A percentile compares a stretch with the other conserved stretches of the same genome.
These are phyloP conservation scores for Premnoplex brunnescens DNA, from an alignment of 2,797 vertebrate genomes.

Conservation along the genomic window DNA sequence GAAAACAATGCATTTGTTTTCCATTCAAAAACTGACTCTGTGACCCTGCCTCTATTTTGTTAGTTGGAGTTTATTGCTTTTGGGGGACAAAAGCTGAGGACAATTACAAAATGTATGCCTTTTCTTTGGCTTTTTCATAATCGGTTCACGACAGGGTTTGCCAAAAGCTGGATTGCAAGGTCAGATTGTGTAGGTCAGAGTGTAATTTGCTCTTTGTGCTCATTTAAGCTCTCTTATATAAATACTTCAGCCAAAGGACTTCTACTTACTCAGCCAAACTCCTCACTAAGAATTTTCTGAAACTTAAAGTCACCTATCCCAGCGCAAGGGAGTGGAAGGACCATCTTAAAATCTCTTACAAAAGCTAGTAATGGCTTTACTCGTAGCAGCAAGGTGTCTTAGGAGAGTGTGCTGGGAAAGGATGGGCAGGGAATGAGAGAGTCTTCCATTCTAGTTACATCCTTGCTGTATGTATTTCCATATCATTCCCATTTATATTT, in stretches of 20 bases:
- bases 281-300: background rate
- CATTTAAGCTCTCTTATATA: background rate
- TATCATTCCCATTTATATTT: background rate
- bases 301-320: background rate
- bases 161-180: background rate
- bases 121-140: background rate
- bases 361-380: background rate
- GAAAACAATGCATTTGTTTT: slow-evolving; percentile 11
- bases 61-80: background rate
- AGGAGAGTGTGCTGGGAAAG: background rate
- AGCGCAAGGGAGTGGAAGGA: background rate
- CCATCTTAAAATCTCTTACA: background rate
- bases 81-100: background rate
- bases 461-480: background rate
- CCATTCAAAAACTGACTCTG: background rate
- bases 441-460: background rate
- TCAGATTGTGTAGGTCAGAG: background rate
- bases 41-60: background rate
- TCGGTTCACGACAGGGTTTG: background rate
- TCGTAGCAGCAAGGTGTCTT: background rate
- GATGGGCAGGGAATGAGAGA: background rate
- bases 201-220: background rate
- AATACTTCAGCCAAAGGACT: background rate
- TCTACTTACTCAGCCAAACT: background rate
- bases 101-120: background rate